Evolutionary conservation across 1,140 invertebrate genomes (phyloP).

Genomic region (Patella vulgata): DNA sequence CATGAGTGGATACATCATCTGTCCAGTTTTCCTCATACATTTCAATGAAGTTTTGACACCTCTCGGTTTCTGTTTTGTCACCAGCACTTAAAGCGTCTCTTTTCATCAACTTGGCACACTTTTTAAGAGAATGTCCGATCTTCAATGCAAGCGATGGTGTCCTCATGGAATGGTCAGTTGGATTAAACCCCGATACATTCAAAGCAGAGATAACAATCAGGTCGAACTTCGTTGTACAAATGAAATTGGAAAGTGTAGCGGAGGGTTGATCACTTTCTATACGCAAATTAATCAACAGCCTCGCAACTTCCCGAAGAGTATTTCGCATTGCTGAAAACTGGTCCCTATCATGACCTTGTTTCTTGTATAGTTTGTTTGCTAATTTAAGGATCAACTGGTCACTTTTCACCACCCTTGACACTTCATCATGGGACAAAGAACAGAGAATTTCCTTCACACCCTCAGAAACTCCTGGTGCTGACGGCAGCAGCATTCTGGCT

Average conservation of each 20-base stretch:
- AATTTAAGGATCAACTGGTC: slow-evolving; percentile 12
- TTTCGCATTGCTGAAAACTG: slow-evolving; percentile 10
- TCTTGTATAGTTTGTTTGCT: not conserved
- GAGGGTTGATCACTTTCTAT: not conserved
- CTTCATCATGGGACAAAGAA: slow-evolving; percentile 5
- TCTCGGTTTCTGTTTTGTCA: not conserved
- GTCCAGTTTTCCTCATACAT: slow-evolving; percentile 11
- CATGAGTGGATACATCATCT: slow-evolving; percentile 10
- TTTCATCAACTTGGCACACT: slow-evolving; percentile 2
- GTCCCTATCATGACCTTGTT: slow-evolving; percentile 15
- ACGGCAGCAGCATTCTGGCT: too few relatives aligned
- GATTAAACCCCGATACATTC: not conserved
- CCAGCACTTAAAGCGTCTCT: slow-evolving; percentile 2
- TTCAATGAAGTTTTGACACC: not conserved
- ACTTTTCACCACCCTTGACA: slow-evolving; percentile 12
- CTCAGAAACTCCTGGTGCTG: too few relatives aligned
- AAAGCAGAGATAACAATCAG: not conserved
- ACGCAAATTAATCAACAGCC: slow-evolving; percentile 2
- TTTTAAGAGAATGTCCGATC: not conserved
- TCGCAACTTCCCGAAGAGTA: slow-evolving; percentile 10
- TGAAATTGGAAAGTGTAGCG: not conserved
- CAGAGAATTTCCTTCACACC: too few relatives aligned
- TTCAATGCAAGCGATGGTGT: not conserved
- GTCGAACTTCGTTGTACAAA: not conserved
- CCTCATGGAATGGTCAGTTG: not conserved